A percentile compares a stretch with the other conserved stretches of the same genome.
phyloP scores from a whole-genome alignment of 2,888 invertebrate species.

The Aphelenchoides bicaudatus region DNA sequence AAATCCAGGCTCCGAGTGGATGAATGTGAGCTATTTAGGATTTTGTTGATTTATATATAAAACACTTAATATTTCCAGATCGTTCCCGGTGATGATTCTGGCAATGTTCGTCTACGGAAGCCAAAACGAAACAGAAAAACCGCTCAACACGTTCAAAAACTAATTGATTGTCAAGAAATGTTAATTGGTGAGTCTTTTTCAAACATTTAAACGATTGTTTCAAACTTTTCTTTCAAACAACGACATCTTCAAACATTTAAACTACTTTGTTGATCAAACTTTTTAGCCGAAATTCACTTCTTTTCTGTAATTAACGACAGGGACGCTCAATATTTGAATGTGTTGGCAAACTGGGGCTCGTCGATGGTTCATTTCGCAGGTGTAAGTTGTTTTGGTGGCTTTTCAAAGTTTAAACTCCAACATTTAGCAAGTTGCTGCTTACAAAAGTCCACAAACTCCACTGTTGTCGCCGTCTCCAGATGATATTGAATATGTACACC shows the following conservation, averaged over 20 bases:
- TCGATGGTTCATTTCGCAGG: constrained; percentile 46
- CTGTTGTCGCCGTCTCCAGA: constrained; percentile 37
- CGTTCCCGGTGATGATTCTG: not conserved
- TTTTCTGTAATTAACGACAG: constrained; percentile 33
- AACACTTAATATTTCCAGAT: not conserved
- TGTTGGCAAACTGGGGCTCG: constrained; percentile 50
- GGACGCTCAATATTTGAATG: constrained; percentile 43
- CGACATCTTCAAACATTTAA: not conserved
- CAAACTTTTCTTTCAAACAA: not conserved
- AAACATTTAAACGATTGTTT: not conserved
- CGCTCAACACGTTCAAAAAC: constrained; percentile 29
- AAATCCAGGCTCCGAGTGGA: constrained; percentile 1
- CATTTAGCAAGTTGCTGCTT: not conserved
- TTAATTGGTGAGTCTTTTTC: constrained; percentile 27
- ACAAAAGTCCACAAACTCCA: constrained; percentile 18
- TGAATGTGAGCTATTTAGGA: not conserved
- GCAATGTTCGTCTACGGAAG: constrained; percentile 29
- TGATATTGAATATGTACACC: constrained; percentile 37
- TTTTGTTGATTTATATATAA: not conserved
- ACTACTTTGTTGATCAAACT: not conserved
- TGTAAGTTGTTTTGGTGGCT: constrained; percentile 27
- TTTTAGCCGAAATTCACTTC: constrained; percentile 52
- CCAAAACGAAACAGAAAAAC: constrained; percentile 24
- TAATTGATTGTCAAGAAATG: constrained; percentile 38
- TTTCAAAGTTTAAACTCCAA: not conserved